Base-by-base conservation (phyloP, 2,797 vertebrate genomes). In the Poeciliopsis infans region DNA sequence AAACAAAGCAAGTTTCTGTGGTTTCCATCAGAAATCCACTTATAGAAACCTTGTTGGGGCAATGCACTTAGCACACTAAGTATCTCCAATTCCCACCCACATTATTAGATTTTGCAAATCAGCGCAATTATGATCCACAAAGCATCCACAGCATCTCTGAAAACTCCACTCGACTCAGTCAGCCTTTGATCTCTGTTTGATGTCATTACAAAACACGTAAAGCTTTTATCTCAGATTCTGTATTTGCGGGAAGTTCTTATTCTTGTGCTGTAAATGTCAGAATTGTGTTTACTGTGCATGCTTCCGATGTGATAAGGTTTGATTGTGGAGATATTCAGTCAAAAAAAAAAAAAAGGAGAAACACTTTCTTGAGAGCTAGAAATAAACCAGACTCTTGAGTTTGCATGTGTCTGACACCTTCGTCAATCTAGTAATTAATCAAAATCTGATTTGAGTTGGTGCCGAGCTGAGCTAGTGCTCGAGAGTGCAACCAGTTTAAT, bases 51-150 rank as follows among this genome's bases (percentile, higher is more conserved):
- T 11, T 12, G 2, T 28, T 39, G n/a, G 39, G 13, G 49, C n/a
- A 43, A 82, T 59, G 72, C 71, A 82, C 49, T 86, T 59, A 78
- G 16, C 20, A 5, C 31, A 33, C 28, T 59, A 57, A 74, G 55
- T 23, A 3, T 75, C 71, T 80, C 7, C 8, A 72, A n/a, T 51
- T 77, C 73, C 84, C 28, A 15, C 69, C 12, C 51, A 81, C 72
- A 79, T 84, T 73, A 81, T 68, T 83, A 28, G 25, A 77, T 83
- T 80, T 79, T 68, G 23, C 33, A 76, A 53, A 83, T 77, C 36
- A 41, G 10, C 49, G 16, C 77, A 57, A 73, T 71, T 74, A 85
- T 43, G 25, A 74, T 39, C 28, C 41, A 78, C 25, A 23, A 47
- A 73, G 41, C 23, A 81, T 8, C n/a, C 18, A 23, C 55, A 72